These are phyloP conservation scores for Ips nitidus DNA, from an alignment of 1,140 invertebrate genomes.

Conservation along the genomic window DNA sequence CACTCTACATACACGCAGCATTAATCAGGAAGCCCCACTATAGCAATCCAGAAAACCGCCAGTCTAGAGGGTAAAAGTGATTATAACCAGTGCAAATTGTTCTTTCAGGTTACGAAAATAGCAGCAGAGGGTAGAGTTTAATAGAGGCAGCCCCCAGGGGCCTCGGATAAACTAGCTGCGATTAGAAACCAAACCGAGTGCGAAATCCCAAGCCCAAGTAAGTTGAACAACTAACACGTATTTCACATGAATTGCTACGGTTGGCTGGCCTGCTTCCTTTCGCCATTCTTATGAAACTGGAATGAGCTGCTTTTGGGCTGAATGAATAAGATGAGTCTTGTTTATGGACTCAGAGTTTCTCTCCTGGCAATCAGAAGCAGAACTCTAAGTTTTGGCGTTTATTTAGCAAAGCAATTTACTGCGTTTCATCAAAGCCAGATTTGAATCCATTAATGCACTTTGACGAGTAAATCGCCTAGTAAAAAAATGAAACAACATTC, in stretches of 20 bases:
- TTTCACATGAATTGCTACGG: not conserved
- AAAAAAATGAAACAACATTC: not conserved
- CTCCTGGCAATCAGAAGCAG: too few species aligned
- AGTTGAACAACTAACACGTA: slow-evolving; percentile 16
- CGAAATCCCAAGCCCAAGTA: slow-evolving; percentile 13
- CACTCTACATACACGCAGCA: slow-evolving; percentile 1
- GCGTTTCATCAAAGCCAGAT: too few species aligned
- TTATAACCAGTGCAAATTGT: slow-evolving; percentile 26
- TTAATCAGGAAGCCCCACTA: slow-evolving; percentile 6
- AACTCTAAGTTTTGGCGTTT: too few species aligned
- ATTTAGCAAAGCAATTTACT: too few species aligned
- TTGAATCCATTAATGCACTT: too few species aligned
- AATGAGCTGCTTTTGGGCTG: not conserved
- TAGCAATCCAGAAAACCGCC: slow-evolving; percentile 8
- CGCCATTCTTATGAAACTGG: not conserved
- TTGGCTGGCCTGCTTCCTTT: not conserved
- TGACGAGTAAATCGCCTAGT: too few species aligned
- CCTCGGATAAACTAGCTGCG: slow-evolving; percentile 35
- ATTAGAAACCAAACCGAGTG: slow-evolving; percentile 25
- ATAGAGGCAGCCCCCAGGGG: slow-evolving; percentile 36
- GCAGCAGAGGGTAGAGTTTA: slow-evolving; percentile 30
- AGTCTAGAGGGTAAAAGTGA: slow-evolving; percentile 13
- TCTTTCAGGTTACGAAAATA: slow-evolving; percentile 36
- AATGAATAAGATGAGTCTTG: too few species aligned
- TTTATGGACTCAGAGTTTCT: too few species aligned